A percentile compares a stretch with the other conserved stretches of the same genome.
Conservation (phyloP, 2,888 invertebrate species). For the Morinoia aosen region DNA sequence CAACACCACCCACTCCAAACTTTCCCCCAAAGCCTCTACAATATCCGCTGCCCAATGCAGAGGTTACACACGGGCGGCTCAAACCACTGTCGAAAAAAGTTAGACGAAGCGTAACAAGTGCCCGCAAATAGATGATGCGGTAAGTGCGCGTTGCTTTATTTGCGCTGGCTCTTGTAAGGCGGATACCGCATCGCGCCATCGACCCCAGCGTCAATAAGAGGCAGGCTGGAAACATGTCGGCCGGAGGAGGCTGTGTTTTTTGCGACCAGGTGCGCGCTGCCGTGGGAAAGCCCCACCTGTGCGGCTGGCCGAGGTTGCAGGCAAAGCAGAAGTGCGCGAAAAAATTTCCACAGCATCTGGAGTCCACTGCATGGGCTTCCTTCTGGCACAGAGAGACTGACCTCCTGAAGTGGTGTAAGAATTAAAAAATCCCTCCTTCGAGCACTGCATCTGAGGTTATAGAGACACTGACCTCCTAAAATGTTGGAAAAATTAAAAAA, state of each 20-base stretch:
- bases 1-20: background rate
- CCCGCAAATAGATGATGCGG: background rate
- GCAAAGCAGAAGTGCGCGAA: background rate
- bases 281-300: background rate
- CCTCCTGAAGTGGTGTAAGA: too few species aligned
- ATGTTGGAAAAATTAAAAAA: too few species aligned
- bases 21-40: too few species aligned
- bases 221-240: background rate
- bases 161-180: background rate
- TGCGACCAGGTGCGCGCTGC: background rate
- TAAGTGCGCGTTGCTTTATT: background rate
- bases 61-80: too few species aligned
- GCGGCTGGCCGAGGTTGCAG: slow-evolving; percentile 13
- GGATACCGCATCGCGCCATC: background rate
- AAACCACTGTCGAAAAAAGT: too few species aligned
- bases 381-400: too few species aligned
- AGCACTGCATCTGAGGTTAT: too few species aligned
- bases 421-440: too few species aligned
- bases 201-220: slow-evolving; percentile 29
- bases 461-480: too few species aligned
- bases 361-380: too few species aligned
- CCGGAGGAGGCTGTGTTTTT: background rate
- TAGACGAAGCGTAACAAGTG: too few species aligned
- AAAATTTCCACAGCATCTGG: background rate
- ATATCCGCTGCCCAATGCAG: too few species aligned